Conservation (phyloP, 2,797 vertebrate species). For the Florisuga fusca region DNA sequence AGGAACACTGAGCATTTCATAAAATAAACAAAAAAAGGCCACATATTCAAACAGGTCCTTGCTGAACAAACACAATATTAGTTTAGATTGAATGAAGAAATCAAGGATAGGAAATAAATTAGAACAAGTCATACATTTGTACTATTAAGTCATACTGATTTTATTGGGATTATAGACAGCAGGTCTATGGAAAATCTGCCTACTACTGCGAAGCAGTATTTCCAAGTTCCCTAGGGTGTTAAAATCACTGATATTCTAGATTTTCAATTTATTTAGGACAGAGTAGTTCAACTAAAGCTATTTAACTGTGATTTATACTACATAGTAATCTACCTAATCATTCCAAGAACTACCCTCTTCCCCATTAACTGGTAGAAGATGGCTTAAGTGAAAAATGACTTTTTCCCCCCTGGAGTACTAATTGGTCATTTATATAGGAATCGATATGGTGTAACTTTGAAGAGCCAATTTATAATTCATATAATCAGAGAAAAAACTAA, state of each 20-base stretch:
- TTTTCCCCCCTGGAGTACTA: rapidly evolving
- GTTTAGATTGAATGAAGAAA: neutral
- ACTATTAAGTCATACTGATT: neutral
- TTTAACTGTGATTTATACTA: neutral
- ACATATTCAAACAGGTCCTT: neutral
- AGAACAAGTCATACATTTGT: neutral
- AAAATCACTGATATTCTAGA: neutral
- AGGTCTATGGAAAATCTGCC: neutral
- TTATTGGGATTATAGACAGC: neutral
- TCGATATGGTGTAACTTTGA: neutral
- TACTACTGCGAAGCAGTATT: neutral
- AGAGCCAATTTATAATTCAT: neutral
- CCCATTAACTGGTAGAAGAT: neutral
- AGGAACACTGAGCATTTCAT: neutral
- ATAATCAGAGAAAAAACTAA: neutral
- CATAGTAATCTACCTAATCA: neutral
- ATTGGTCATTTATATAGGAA: neutral
- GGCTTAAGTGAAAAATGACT: neutral
- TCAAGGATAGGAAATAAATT: neutral
- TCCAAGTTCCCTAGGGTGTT: neutral
- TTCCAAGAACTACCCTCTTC: neutral
- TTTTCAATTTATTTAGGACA: neutral
- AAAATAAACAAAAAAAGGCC: neutral
- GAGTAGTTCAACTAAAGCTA: neutral
- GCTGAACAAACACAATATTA: neutral